Conservation (phyloP, 2,797 vertebrate genomes). For the Oceanodroma leucorhoa region DNA sequence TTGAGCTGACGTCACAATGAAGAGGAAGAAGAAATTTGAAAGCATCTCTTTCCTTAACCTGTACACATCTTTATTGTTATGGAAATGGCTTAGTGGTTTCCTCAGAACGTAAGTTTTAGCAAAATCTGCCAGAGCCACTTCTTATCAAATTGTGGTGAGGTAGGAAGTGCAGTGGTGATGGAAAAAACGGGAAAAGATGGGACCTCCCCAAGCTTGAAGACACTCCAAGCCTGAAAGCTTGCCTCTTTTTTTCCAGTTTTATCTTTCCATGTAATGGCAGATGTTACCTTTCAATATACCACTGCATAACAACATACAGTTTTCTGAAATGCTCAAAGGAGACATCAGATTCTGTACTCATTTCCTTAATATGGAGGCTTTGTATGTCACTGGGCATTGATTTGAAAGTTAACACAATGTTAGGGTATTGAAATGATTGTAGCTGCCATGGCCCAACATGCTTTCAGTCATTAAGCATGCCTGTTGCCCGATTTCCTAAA, state of each 20-base stretch:
- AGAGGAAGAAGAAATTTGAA: not conserved
- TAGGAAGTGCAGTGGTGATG: accelerated
- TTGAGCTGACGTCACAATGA: not conserved
- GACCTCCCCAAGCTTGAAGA: not conserved
- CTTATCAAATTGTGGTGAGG: not conserved
- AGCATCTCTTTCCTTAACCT: not conserved
- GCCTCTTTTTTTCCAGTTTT: not conserved
- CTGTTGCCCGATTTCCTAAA: not conserved
- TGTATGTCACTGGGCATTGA: not conserved
- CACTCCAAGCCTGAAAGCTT: not conserved
- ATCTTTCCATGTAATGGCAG: not conserved
- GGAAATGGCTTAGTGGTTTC: not conserved
- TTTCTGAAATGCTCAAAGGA: not conserved
- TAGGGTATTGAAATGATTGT: not conserved
- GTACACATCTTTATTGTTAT: not conserved
- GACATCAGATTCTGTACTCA: not conserved
- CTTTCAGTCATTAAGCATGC: not conserved
- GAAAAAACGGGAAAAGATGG: not conserved
- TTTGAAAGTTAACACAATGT: not conserved
- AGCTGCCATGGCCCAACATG: not conserved
- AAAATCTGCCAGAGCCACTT: not conserved
- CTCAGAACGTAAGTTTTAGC: not conserved
- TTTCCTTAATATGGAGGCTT: not conserved
- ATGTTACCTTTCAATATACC: not conserved
- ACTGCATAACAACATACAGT: not conserved